Evolutionary conservation across 2,888 invertebrate genomes (phyloP), one percentile per base, ranked within the genome.

Genomic region (Lycophotia porphyrea): DNA sequence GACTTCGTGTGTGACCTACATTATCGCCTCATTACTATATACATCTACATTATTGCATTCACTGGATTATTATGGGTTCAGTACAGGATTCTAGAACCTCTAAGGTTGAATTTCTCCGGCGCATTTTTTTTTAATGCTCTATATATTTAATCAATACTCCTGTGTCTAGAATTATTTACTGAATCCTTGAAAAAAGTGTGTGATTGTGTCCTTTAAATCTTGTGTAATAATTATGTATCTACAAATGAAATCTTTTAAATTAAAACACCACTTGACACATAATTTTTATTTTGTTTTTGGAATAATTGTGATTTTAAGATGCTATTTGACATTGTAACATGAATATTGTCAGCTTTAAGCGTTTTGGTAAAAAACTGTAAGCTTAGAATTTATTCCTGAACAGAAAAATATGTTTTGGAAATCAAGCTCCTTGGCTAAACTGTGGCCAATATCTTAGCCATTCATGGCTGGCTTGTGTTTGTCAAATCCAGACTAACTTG

Each of bases 401-500:
- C 5, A 34, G 5, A 34, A 5, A 34, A 15, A 49, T 34, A n/a
- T n/a, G 18, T 44, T 44, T 34, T 34, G 24, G 3, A 44, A 65
- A 65, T 24, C 27, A 24, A 44, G 21, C 47, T 66, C 31, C 2
- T 24, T 15, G 24, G 49, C 5, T 7, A n/a, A 36, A 49, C 49
- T 18, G 18, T 13, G 5, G 18, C 15, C n/a, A 21, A 64, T 42
- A 44, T 65, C 2, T 13, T 7, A 36, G 2, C n/a, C 13, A 49
- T 39, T 31, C 5, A 44, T 11, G 9, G 0, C 31, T 73, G 73
- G 13, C 18, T 39, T 5, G 24, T 76, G 13, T 76, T 76, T 34
- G 2, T 39, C 34, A 44, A 78, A 78, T 66, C 34, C 18, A 52
- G 36, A 27, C 13, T 21, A 77, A 42, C 4, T 47, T 21, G 31